Evolutionary conservation across 2,888 invertebrate genomes (phyloP).

Genomic region (Drosophila mayaguana): DNA sequence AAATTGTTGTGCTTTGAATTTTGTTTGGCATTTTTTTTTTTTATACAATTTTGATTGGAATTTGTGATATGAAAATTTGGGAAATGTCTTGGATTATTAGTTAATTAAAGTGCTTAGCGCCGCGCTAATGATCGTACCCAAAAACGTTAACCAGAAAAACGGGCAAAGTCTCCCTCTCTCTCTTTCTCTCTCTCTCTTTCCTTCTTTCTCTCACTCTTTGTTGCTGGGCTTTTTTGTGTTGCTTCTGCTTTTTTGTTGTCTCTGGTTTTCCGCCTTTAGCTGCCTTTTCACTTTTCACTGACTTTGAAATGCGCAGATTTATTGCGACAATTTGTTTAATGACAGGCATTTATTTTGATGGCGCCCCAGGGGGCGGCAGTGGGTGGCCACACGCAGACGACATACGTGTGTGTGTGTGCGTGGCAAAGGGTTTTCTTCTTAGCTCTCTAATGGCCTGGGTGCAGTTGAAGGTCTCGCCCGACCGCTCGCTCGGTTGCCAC

Average conservation of each 20-base stretch:
- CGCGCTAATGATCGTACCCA: slow-evolving; percentile 60
- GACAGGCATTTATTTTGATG: slow-evolving; percentile 82
- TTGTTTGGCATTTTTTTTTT: background rate
- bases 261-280: slow-evolving; percentile 25
- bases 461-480: slow-evolving; percentile 28
- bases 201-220: background rate
- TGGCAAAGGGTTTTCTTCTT: slow-evolving; percentile 63
- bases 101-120: slow-evolving; percentile 60
- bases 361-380: slow-evolving; percentile 44
- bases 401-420: background rate
- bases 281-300: slow-evolving; percentile 66
- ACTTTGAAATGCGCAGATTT: slow-evolving; percentile 80
- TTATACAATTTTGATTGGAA: slow-evolving; percentile 28
- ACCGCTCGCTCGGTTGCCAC: slow-evolving; percentile 55
- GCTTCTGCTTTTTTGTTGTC: slow-evolving; percentile 11
- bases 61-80: slow-evolving; percentile 46
- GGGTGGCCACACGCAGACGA: background rate
- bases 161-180: background rate
- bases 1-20: slow-evolving; percentile 2
- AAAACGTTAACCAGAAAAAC: background rate
- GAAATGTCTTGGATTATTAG: slow-evolving; percentile 56
- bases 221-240: background rate
- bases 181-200: background rate
- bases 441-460: slow-evolving; percentile 63
- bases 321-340: slow-evolving; percentile 82